phyloP scores from a whole-genome alignment of 2,113 vertebrate genomes.

The Cinclus mexicanus region DNA sequence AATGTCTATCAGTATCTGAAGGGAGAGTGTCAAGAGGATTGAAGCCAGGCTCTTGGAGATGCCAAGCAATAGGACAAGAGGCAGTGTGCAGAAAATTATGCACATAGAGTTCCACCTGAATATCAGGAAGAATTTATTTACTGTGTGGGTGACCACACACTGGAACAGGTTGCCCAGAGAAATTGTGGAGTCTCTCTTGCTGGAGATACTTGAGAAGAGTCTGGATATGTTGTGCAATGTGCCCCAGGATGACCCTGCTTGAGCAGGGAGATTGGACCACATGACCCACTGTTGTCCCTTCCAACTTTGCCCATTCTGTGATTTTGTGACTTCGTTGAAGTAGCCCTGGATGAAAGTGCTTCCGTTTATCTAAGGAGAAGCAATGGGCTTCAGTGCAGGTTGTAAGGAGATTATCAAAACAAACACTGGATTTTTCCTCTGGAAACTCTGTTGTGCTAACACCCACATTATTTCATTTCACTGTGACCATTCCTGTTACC shows the following conservation, averaged over 20 bases:
- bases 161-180: background rate
- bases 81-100: background rate
- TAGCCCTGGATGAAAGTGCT: rapidly evolving
- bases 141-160: rapidly evolving
- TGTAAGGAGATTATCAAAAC: background rate
- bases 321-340: background rate
- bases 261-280: background rate
- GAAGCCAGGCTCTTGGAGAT: background rate
- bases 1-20: background rate
- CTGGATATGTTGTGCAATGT: too few relatives aligned
- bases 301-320: background rate
- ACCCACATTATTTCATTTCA: background rate
- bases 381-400: background rate
- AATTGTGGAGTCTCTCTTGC: rapidly evolving
- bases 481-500: background rate
- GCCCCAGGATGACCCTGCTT: background rate
- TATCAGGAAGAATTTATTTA: background rate
- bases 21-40: background rate
- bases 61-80: background rate
- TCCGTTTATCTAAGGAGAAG: background rate
- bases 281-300: background rate
- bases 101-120: background rate
- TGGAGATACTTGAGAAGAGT: background rate
- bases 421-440: background rate
- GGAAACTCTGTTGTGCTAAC: background rate